Evolutionary conservation across 2,113 vertebrate species (phyloP), one percentile per base, ranked within the genome.

Genomic region (Mus spicilegus): DNA sequence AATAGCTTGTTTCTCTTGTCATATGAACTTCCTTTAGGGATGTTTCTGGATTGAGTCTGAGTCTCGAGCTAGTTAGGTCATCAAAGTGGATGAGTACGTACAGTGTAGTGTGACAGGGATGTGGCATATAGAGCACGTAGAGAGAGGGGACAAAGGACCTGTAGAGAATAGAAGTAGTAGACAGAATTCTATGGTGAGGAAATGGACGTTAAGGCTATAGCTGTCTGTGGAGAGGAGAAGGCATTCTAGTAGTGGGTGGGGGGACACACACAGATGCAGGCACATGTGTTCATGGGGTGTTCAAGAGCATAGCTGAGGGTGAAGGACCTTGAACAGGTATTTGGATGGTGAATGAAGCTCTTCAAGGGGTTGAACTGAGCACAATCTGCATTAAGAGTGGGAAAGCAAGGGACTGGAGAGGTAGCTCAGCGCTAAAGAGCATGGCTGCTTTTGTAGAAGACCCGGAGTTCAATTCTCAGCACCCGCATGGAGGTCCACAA

Each of bases 341-440:
- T 88, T 92, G 67, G 12, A 28, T 61, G 58, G 73, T 65, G 46
- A 87, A 85, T 70, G 28, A 51, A 89, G 49, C 30, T 3, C 1
- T 85, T 93, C 42, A 95, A 94, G 28, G 26, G 42, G 81, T 90
- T 96, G 78, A 89, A 86, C 54, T 73, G 87, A 86, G 46, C 54
- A 78, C 69, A 75, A 14, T 95, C 11, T 95, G 26, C 81, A 72
- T 89, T 90, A 69, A 95, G 46, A 93, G n/a, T 92, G 77, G 72
- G 46, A 54, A 96, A 96, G 70, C 6, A n/a, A 58, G 54, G 36
- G 22, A 3, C 22, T 56, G 36, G 19, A 81, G 10, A 56, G 10
- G 36, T 82, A 16, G 54, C 12, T 82, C 56, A 26, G 80, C 14
- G 22, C 22, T 42, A 63, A 84, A 84, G 13, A 84, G n/a, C 14